Base-by-base conservation (phyloP, 1,140 invertebrate genomes). In the Rhagoletis pomonella region DNA sequence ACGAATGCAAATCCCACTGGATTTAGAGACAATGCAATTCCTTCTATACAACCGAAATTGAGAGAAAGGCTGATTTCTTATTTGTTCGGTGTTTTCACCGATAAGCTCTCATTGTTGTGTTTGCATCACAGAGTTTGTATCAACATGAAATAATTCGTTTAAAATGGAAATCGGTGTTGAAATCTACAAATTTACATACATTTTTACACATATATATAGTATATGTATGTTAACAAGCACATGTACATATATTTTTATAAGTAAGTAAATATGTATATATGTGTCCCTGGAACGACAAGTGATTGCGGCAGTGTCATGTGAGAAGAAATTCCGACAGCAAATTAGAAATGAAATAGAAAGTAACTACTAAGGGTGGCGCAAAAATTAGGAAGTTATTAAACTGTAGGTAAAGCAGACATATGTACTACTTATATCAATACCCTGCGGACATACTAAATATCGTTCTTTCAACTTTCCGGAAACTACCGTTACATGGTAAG, bases 81-180 rank as follows among this genome's bases (percentile, higher is more conserved):
- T 73, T 47, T 14, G 39, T 17, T 73, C 14, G 12, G 39, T 47
- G 6, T 42, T 73, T 47, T 73, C 44, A 5, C 67, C 67, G 67
- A 73, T 47, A 47, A 47, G 39, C 42, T 73, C 17, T 5, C 39
- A 12, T n/a, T 39, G 29, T 73, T 47, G 4, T 47, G 12, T 42
- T 73, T 69, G 39, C 42, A 12, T 44, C 67, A 14, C 67, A 73
- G 67, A 73, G 44, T 73, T 73, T 73, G 67, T 73, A 47, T 14
- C 1, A 5, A 73, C 67, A 73, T 17, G 12, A 73, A 73, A 73
- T 73, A 73, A 47, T 73, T 73, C 42, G 67, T 5, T 17, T 42
- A 73, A 73, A 73, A 73, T 73, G 67, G 44, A 73, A 73, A 47
- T 73, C 67, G 14, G 67, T 42, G 67, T 14, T 73, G 42, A 73